A percentile compares a stretch with the other conserved stretches of the same genome.
These are phyloP conservation scores for Arothron firmamentum DNA, from an alignment of 2,113 vertebrate genomes.

Conservation along the genomic window DNA sequence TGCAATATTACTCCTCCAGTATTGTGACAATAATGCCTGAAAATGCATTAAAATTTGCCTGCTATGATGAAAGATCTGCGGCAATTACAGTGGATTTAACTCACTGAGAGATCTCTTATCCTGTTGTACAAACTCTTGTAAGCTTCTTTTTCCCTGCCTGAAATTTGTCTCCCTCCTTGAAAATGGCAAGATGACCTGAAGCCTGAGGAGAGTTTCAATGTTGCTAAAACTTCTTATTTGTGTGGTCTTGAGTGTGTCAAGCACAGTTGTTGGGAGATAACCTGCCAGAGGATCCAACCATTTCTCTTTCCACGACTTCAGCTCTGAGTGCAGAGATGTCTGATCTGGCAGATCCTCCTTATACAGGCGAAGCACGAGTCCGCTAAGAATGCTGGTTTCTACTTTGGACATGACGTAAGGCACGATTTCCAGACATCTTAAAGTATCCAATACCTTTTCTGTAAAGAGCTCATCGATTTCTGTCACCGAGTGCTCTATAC, in stretches of 20 bases:
- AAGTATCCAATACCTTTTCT: constrained; percentile 67
- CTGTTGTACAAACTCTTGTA: constrained; percentile 69
- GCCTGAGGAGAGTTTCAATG: constrained; percentile 75
- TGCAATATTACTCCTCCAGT: constrained; percentile 25
- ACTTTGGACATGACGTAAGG: constrained; percentile 78
- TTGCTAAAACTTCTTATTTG: constrained; percentile 73
- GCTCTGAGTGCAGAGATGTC: constrained; percentile 66
- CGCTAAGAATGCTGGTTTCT: constrained; percentile 67
- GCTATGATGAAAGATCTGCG: constrained; percentile 41
- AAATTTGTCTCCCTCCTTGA: constrained; percentile 73
- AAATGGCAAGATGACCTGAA: constrained; percentile 73
- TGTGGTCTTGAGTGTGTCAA: constrained; percentile 72
- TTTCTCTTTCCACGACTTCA: constrained; percentile 73
- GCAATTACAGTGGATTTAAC: constrained; percentile 70
- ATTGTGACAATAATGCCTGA: constrained; percentile 46
- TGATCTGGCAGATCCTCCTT: constrained; percentile 74
- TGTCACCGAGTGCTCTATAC: constrained; percentile 63
- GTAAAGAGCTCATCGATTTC: constrained; percentile 73
- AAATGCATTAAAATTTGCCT: constrained; percentile 31
- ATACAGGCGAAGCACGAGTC: constrained; percentile 66
- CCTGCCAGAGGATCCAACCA: constrained; percentile 68
- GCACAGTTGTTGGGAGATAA: constrained; percentile 71
- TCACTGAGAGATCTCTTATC: constrained; percentile 59
- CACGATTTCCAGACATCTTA: constrained; percentile 79
- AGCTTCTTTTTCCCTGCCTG: constrained; percentile 67